Base-by-base conservation (phyloP, 64 coral and sea anemone species). In the Catalaphyllia jardinei region DNA sequence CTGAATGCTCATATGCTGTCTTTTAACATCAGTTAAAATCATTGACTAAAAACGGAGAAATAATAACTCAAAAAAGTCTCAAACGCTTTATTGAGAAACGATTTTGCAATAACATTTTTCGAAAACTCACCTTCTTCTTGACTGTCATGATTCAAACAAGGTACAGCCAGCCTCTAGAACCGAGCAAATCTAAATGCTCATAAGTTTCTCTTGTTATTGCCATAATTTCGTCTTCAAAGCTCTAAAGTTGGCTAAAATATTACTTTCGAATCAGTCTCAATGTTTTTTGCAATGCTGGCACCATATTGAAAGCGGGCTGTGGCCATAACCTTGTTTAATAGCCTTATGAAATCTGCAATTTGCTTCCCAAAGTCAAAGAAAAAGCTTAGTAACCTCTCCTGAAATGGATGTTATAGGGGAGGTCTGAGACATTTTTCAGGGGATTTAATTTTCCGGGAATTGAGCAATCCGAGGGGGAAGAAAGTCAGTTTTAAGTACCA, bases 371-470 rank as follows among this genome's bases (percentile, higher is more conserved):
- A 87, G 39, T 73, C 46, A 33, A 87, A 87, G 35, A 73, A 87
- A 87, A 52, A 38, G 84, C 84, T 87, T 73, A 52, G 67, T 87
- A 87, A 87, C 84, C n/a, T n/a, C n/a, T n/a, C n/a, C n/a, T n/a
- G n/a, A n/a, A n/a, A n/a, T n/a, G n/a, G n/a, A n/a, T n/a, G 17
- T 73, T 42, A 38, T 73, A 72, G 84, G 84, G 84, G 84, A 73
- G 84, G 65, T 73, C 84, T 27, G 24, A 87, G 67, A 11, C 67
- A 73, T 87, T 87, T 87, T 73, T 87, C 62, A 73, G 67, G 67
- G 84, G 79, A 19, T 60, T 57, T 82, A 82, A 82, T 82, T 61
- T 82, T 82, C 62, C n/a, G 79, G 79, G 79, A 30, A 82, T 82
- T 62, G 79, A 82, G 79, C 79, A 82, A 82, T 82, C 79, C 60